A percentile compares a stretch with the other conserved stretches of the same genome.
Evolutionary conservation across 2,113 vertebrate species (phyloP).

Genomic region (Campylorhamphus procurvoides): DNA sequence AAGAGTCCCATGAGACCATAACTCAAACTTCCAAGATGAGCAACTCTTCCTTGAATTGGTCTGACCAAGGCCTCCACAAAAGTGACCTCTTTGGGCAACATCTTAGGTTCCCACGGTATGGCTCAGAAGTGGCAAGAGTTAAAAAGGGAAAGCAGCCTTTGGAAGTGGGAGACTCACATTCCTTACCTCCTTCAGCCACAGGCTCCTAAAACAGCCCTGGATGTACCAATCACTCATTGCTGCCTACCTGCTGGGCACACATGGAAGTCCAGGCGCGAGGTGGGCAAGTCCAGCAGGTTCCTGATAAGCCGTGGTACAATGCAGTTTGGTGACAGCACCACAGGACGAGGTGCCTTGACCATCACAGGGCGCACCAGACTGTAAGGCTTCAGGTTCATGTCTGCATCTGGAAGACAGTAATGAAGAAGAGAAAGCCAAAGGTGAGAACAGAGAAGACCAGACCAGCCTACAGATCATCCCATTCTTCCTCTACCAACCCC

Average conservation of each 20-base stretch:
- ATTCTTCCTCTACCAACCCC: not conserved
- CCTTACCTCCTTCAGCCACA: not conserved
- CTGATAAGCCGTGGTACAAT: slow-evolving; percentile 86
- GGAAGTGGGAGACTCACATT: not conserved
- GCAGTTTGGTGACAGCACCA: slow-evolving; percentile 86
- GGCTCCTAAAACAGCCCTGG: not conserved
- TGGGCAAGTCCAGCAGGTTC: slow-evolving; percentile 87
- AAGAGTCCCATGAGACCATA: not conserved
- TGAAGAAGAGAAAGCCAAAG: not conserved
- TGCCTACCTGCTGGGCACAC: slow-evolving; percentile 84
- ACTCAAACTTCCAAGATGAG: not conserved
- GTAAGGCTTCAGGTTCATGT: slow-evolving; percentile 84
- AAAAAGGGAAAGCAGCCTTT: not conserved
- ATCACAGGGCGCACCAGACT: slow-evolving; percentile 84
- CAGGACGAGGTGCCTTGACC: slow-evolving; percentile 79
- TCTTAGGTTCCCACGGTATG: not conserved
- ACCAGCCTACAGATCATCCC: not conserved
- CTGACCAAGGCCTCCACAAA: not conserved
- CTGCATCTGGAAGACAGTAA: slow-evolving; percentile 64
- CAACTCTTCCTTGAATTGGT: not conserved
- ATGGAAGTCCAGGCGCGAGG: slow-evolving; percentile 86
- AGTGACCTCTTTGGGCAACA: not conserved
- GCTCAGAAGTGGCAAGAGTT: not conserved
- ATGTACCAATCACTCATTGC: not conserved
- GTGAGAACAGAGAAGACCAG: not conserved